These are phyloP conservation scores for Cheilosia urbana DNA, from an alignment of 2,888 invertebrate genomes.

Conservation along the genomic window DNA sequence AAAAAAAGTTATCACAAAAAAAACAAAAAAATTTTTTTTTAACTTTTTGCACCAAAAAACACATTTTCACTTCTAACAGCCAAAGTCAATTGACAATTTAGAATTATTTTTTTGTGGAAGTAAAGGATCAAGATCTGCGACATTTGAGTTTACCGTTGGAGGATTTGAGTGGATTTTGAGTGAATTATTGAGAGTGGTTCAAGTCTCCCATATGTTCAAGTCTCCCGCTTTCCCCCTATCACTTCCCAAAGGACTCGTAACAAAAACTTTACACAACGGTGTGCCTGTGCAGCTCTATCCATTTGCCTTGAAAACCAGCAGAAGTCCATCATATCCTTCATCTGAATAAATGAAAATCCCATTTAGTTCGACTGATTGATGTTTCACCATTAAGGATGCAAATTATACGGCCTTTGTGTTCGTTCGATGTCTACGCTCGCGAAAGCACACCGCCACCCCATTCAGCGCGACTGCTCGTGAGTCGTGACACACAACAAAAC, in stretches of 20 bases:
- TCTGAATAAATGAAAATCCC: constrained; percentile 31
- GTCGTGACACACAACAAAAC: background rate
- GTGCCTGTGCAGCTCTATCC: background rate
- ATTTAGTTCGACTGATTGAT: constrained; percentile 65
- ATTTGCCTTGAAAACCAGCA: constrained; percentile 24
- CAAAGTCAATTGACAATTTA: no score
- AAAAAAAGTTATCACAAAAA: no score
- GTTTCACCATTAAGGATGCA: constrained; percentile 65
- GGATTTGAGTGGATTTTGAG: no score
- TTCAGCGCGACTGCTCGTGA: background rate
- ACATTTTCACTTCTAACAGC: no score
- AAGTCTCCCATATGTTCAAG: no score
- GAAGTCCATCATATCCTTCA: constrained; percentile 47
- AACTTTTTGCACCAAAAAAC: no score
- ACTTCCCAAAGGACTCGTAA: constrained; percentile 23
- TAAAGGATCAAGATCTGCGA: no score
- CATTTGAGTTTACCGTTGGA: no score
- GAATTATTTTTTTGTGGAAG: no score
- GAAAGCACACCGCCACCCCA: background rate
- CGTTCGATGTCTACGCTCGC: constrained; percentile 21
- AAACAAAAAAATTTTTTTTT: no score
- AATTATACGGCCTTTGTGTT: constrained; percentile 52
- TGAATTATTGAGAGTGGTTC: no score
- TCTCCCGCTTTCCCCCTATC: no score
- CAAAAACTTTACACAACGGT: constrained; percentile 21